Conservation (phyloP, 2,113 vertebrate species). For the Eubucco bourcierii region DNA sequence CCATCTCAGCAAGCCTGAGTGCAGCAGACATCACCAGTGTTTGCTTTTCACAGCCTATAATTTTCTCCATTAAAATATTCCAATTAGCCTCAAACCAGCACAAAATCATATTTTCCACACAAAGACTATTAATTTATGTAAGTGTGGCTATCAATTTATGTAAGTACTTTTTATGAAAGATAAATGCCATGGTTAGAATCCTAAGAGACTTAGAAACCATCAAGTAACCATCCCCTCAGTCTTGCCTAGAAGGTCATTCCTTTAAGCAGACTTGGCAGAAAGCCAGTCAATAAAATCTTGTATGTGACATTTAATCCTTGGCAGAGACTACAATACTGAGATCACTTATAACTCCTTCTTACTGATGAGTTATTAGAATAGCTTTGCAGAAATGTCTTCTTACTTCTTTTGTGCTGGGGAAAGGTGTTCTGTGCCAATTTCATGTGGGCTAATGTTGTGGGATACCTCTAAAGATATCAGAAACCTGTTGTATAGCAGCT, state of each 20-base stretch:
- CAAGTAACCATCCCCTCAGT: neutral
- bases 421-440: neutral
- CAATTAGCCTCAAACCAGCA: too few species aligned
- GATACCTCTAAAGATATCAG: neutral
- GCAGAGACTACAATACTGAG: neutral
- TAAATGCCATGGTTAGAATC: constrained; percentile 7
- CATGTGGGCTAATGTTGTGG: neutral
- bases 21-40: too few species aligned
- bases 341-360: neutral
- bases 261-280: constrained; percentile 33
- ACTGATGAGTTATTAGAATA: neutral
- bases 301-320: constrained; percentile 44
- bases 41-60: too few species aligned
- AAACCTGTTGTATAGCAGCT: neutral
- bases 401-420: neutral
- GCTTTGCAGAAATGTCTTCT: neutral
- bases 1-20: too few species aligned
- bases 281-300: constrained; percentile 30
- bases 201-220: neutral
- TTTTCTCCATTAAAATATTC: too few species aligned
- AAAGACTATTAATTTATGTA: neutral
- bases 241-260: neutral
- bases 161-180: constrained; percentile 23
- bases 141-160: neutral
- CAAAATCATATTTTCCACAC: constrained; percentile 9